phyloP scores from a whole-genome alignment of 2,888 invertebrate species.

The Ferdinandea cuprea region DNA sequence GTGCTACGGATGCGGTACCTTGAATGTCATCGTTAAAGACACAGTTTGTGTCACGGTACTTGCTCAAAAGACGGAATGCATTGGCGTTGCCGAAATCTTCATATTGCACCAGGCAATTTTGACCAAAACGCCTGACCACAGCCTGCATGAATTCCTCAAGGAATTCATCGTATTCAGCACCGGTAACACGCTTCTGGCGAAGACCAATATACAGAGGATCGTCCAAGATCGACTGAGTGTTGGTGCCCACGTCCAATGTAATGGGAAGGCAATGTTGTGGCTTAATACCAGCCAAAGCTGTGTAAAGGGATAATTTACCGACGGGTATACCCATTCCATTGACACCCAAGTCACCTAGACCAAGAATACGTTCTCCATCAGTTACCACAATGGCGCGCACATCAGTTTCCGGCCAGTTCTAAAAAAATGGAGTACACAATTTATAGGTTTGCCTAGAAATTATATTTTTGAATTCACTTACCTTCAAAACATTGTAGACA shows the following conservation, averaged over 20 bases:
- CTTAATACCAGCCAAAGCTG: constrained; percentile 97
- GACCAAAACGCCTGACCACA: constrained; percentile 92
- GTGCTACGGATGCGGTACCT: constrained; percentile 97
- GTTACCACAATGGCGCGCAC: constrained; percentile 96
- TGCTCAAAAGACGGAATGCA: constrained; percentile 95
- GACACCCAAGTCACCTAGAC: constrained; percentile 98
- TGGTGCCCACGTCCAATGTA: constrained; percentile 96
- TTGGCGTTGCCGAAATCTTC: constrained; percentile 99
- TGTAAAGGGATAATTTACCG: constrained; percentile 98
- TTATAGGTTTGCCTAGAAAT: neutral
- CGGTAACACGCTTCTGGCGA: constrained; percentile 92
- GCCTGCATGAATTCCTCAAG: constrained; percentile 99
- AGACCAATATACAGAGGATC: constrained; percentile 98
- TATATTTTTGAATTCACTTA: constrained; percentile 83
- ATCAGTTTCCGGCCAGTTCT: constrained; percentile 91
- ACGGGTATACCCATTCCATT: constrained; percentile 99
- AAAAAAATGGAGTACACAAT: constrained; percentile 21
- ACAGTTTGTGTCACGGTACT: constrained; percentile 94
- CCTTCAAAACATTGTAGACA: constrained; percentile 95
- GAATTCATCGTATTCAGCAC: constrained; percentile 94
- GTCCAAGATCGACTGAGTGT: constrained; percentile 91
- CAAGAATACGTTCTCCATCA: constrained; percentile 98
- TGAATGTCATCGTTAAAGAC: constrained; percentile 99
- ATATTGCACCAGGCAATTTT: constrained; percentile 94
- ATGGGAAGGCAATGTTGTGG: constrained; percentile 98